Evolutionary conservation across 2,113 vertebrate genomes (phyloP).

Genomic region (Chionis minor): DNA sequence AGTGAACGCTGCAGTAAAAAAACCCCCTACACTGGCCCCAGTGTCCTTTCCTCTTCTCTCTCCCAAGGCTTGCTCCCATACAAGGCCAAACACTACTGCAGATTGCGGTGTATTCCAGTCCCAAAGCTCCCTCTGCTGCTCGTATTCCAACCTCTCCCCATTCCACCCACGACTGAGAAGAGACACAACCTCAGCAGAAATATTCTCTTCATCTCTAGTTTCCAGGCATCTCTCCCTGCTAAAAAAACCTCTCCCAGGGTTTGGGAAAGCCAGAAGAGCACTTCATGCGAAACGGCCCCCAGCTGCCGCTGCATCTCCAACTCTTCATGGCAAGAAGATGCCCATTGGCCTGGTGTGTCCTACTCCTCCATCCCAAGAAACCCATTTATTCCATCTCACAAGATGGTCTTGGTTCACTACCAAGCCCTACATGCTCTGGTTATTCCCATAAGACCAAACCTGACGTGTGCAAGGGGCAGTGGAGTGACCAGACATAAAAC

Average conservation of each 20-base stretch:
- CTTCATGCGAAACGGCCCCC: background rate
- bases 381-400: background rate
- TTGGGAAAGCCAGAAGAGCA: background rate
- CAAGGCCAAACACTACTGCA: background rate
- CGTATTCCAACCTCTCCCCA: background rate
- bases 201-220: background rate
- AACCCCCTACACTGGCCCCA: background rate
- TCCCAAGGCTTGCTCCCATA: background rate
- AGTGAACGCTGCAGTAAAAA: background rate
- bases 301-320: background rate
- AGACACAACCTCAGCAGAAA: background rate
- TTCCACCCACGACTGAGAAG: accelerated
- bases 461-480: background rate
- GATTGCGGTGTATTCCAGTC: background rate
- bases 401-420: background rate
- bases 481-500: background rate
- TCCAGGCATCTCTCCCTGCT: background rate
- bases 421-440: background rate
- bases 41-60: background rate
- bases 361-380: background rate
- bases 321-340: background rate
- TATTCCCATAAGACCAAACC: background rate
- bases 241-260: background rate
- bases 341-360: background rate
- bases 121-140: slow-evolving; percentile 66